Base-by-base conservation (phyloP, 2,113 vertebrate species). In the Crocuta crocuta region DNA sequence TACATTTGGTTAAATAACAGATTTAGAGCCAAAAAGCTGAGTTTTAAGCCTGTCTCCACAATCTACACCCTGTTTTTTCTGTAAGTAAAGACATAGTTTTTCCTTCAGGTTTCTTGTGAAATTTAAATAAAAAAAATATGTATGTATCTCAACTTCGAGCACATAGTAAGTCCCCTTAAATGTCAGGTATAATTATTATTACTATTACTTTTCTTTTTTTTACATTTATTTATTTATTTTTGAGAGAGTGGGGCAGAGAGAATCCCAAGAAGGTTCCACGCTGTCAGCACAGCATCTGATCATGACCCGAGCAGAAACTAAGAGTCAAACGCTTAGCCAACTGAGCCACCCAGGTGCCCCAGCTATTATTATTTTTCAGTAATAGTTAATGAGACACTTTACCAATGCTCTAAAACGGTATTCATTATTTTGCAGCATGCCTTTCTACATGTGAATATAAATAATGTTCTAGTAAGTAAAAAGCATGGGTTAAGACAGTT, bases 61-160 rank as follows among this genome's bases (percentile, higher is more conserved):
- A 71, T 85, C 24, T 35, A 83, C 6, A 65, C 71, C 11, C 31
- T 33, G 7, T 12, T n/a, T 74, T 88, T 89, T 89, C 19, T 89
- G 3, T 92, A 92, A 83, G 53, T 73, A 13, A 17, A 6, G 28
- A 58, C 35, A 50, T 71, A 55, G 28, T 83, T 92, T 87, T 70
- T 65, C 4, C 21, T 61, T 61, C 50, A 95, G 39, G 84, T 92
- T 97, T 50, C 63, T 89, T 43, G 80, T 31, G 8, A 97, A 89
- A 83, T 53, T 93, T 96, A 88, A 94, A 80, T 35, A 24, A 93
- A 16, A 16, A 95, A 98, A 65, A 43, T 83, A n/a, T 66, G 24
- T 24, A 26, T 35, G 7, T 16, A 65, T n/a, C 9, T 88, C 35
- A 89, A 95, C 23, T 81, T 74, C 45, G n/a, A 45, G 48, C 24